phyloP scores from a whole-genome alignment of 1,140 invertebrate species.

The Magallana ariakensis region DNA sequence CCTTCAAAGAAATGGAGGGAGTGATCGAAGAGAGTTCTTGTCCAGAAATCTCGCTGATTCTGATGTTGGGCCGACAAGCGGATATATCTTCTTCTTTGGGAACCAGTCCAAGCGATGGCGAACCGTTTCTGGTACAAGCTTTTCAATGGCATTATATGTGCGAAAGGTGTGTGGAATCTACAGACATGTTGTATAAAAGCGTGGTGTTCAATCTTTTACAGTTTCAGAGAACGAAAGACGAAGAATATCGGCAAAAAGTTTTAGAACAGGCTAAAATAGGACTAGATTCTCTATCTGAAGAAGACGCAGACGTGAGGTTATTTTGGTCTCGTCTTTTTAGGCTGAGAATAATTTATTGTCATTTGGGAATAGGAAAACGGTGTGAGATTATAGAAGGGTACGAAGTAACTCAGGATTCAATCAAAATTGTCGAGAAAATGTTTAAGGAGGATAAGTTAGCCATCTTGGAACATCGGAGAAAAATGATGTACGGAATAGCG shows the following conservation, averaged over 20 bases:
- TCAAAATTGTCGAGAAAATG: not conserved
- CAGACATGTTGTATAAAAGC: slow-evolving; percentile 17
- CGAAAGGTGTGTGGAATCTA: not conserved
- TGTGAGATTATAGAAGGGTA: slow-evolving; percentile 1
- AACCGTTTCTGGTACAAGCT: not conserved
- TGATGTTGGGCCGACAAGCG: slow-evolving; percentile 2
- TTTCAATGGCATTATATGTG: not conserved
- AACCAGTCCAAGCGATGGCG: not conserved
- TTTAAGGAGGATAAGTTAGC: slow-evolving; percentile 6
- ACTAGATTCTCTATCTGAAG: slow-evolving; percentile 9
- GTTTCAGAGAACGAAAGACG: slow-evolving; percentile 15
- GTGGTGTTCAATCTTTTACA: slow-evolving; percentile 9
- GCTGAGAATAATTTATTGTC: slow-evolving; percentile 22
- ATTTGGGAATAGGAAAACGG: slow-evolving; percentile 13
- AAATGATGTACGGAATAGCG: slow-evolving; percentile 20
- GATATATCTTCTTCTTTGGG: not conserved
- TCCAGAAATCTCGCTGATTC: not conserved
- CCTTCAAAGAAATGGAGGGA: not conserved
- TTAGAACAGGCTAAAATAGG: not conserved
- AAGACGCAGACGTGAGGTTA: not conserved
- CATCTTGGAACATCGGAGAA: not conserved
- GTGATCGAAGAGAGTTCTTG: not conserved
- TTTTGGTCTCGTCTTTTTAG: slow-evolving; percentile 11
- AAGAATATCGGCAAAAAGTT: not conserved
- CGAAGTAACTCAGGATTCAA: not conserved